Evolutionary conservation across 2,797 vertebrate species (phyloP).

Genomic region (Takifugu ocellatus): DNA sequence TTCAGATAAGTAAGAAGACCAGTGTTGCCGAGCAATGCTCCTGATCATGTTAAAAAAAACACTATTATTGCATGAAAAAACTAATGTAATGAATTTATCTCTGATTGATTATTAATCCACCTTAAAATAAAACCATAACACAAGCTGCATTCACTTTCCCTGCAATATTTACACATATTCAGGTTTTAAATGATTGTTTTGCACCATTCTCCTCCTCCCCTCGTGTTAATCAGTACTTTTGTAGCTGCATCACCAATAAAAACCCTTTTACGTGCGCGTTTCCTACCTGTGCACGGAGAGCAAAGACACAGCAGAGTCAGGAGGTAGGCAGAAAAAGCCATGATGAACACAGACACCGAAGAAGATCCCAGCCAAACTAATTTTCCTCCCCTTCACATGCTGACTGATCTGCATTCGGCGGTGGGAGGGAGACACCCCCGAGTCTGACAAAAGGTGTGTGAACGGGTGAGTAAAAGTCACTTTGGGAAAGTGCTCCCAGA

Average conservation of each 20-base stretch:
- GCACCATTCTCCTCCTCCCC: no score
- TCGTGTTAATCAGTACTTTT: no score
- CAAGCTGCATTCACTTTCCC: no score
- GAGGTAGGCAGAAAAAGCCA: constrained; percentile 65
- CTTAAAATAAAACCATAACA: not conserved
- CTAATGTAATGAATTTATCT: not conserved
- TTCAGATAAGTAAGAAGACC: no score
- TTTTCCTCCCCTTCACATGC: constrained; percentile 37
- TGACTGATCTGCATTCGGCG: constrained; percentile 24
- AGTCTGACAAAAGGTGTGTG: constrained; percentile 22
- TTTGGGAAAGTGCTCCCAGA: constrained; percentile 4
- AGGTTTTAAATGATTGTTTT: no score
- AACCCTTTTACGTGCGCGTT: not conserved
- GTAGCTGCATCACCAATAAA: no score
- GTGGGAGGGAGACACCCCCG: constrained; percentile 33
- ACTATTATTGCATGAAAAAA: no score
- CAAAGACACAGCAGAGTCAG: constrained; percentile 51
- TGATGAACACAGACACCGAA: constrained; percentile 42
- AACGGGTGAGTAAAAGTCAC: not conserved
- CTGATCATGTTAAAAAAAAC: no score
- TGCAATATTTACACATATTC: no score
- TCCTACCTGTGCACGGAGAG: constrained; percentile 69
- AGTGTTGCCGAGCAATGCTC: no score
- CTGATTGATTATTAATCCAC: not conserved
- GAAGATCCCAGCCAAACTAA: constrained; percentile 28